A percentile compares a stretch with the other conserved stretches of the same genome.
Conservation (phyloP, 2,888 invertebrate genomes). For the Caenorhabditis sp. region DNA sequence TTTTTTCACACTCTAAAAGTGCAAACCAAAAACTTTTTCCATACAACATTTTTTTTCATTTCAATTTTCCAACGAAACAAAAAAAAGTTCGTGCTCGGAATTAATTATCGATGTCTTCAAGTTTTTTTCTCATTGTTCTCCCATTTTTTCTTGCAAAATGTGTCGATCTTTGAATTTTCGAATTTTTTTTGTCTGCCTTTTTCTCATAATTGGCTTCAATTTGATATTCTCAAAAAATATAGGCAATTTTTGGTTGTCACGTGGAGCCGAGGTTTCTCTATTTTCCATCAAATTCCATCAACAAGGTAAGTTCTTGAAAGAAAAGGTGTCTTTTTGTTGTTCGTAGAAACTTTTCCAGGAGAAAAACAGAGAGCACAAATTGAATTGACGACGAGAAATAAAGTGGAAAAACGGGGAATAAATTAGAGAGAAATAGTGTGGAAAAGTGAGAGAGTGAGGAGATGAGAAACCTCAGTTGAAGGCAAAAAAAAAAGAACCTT, state of each 20-base stretch:
- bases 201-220: neutral
- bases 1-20: too few relatives aligned
- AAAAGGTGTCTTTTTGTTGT: neutral
- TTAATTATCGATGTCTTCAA: neutral
- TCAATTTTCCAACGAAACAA: neutral
- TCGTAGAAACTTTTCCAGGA: neutral
- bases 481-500: neutral
- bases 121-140: neutral
- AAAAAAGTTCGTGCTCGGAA: neutral
- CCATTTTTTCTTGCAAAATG: neutral
- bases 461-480: neutral
- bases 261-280: neutral
- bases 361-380: neutral
- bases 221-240: neutral
- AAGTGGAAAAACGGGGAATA: neutral
- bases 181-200: neutral
- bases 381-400: neutral
- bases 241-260: neutral
- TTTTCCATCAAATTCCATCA: too few relatives aligned
- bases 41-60: neutral
- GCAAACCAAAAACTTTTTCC: neutral
- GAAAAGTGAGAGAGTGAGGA: neutral
- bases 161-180: neutral
- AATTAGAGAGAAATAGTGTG: neutral
- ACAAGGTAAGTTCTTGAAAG: neutral